Evolutionary conservation across 2,888 invertebrate species (phyloP).

Genomic region (Pandemis corylana): DNA sequence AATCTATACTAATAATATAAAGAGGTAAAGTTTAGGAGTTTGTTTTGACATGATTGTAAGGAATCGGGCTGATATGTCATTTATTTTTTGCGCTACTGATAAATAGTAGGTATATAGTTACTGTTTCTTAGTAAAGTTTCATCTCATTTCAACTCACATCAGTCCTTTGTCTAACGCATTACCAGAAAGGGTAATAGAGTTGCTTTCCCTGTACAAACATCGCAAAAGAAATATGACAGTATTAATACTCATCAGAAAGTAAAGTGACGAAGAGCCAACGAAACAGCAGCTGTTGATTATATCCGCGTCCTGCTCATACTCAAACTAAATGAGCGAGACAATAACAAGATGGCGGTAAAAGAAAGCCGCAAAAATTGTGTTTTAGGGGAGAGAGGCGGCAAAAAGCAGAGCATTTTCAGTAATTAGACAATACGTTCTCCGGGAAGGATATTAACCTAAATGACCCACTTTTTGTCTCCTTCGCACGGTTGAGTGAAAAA

Average conservation of each 20-base stretch:
- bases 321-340: conserved; percentile 20
- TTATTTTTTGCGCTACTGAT: background rate
- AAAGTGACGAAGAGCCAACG: conserved; percentile 35
- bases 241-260: conserved; percentile 41
- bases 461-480: conserved; percentile 39
- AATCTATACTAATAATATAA: background rate
- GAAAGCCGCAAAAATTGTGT: conserved; percentile 24
- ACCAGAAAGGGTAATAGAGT: conserved; percentile 23
- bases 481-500: conserved; percentile 41
- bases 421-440: conserved; percentile 43
- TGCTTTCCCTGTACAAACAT: conserved; percentile 27
- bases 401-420: conserved; percentile 41
- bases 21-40: too few relatives aligned
- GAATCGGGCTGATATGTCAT: too few relatives aligned
- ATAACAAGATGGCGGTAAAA: conserved; percentile 10
- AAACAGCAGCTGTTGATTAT: conserved; percentile 6
- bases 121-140: background rate
- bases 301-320: conserved; percentile 8
- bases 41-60: too few relatives aligned
- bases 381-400: conserved; percentile 23
- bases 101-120: too few relatives aligned
- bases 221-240: conserved; percentile 30
- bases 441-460: conserved; percentile 42
- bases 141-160: background rate
- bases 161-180: conserved; percentile 5